phyloP scores from a whole-genome alignment of 2,797 vertebrate genomes.

The Galaxias olidus region DNA sequence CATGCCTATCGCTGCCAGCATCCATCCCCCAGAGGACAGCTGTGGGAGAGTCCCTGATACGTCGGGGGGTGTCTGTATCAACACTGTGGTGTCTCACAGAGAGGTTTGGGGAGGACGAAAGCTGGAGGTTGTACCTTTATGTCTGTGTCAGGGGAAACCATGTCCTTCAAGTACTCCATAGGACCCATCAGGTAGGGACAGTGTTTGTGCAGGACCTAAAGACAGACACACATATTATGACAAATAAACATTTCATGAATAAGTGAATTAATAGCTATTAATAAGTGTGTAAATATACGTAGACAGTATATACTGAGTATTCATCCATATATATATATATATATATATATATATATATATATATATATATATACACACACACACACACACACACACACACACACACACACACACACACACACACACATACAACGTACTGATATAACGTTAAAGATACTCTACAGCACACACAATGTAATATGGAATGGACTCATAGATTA shows the following conservation, averaged over 20 bases:
- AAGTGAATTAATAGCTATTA: too few relatives aligned
- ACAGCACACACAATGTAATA: too few relatives aligned
- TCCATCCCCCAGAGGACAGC: neutral
- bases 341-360: too few relatives aligned
- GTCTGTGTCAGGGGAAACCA: constrained; percentile 80
- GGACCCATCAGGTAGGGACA: constrained; percentile 88
- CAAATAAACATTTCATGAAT: too few relatives aligned
- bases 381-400: too few relatives aligned
- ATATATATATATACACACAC: too few relatives aligned
- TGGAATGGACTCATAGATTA: too few relatives aligned
- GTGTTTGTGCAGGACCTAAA: constrained; percentile 82
- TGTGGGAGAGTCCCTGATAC: neutral
- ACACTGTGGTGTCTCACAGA: neutral
- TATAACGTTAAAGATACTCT: too few relatives aligned
- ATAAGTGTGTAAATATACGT: neutral
- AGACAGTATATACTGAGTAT: neutral
- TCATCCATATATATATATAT: too few relatives aligned
- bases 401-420: too few relatives aligned
- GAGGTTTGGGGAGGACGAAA: neutral
- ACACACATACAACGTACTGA: too few relatives aligned
- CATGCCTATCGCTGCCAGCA: too few relatives aligned
- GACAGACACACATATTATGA: constrained; percentile 20
- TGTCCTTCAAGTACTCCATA: constrained; percentile 78
- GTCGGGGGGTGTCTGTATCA: neutral
- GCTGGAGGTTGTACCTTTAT: constrained; percentile 78